Conservation (phyloP, 2,888 invertebrate genomes). For the Andrena trimmerana region DNA sequence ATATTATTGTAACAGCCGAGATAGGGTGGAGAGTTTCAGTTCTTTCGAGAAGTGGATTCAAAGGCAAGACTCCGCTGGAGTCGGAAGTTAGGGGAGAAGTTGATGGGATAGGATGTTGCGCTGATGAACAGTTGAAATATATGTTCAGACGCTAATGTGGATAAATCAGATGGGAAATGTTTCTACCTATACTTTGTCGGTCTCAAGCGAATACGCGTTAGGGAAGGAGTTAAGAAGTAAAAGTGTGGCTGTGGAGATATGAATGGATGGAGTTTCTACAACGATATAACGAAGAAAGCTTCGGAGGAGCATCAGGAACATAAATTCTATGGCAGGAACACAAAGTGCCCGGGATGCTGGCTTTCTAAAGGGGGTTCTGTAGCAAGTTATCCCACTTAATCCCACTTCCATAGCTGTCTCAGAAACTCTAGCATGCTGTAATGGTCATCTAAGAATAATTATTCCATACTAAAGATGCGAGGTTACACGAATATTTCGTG, state of each 20-base stretch:
- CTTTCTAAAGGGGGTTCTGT: not conserved
- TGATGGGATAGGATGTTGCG: too few relatives aligned
- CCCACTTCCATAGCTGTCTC: slow-evolving; percentile 7
- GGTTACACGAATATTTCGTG: not conserved
- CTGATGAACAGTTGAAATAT: too few relatives aligned
- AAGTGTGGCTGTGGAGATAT: not conserved
- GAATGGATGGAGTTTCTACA: not conserved
- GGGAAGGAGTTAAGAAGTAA: too few relatives aligned
- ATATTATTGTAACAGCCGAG: not conserved
- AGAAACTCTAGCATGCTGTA: not conserved
- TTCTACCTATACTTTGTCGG: too few relatives aligned
- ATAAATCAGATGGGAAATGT: too few relatives aligned
- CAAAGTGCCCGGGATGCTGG: not conserved
- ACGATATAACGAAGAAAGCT: not conserved
- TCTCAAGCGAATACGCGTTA: too few relatives aligned
- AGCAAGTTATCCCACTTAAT: slow-evolving; percentile 20
- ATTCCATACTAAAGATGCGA: not conserved
- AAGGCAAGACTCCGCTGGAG: not conserved
- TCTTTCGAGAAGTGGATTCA: not conserved
- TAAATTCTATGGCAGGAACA: slow-evolving; percentile 2
- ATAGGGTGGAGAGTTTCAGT: not conserved
- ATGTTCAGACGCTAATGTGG: too few relatives aligned
- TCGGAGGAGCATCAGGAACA: not conserved
- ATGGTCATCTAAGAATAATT: slow-evolving; percentile 4
- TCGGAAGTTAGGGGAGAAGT: too few relatives aligned